Percentiles rank a stretch among this genome's conserved stretches.
These are phyloP conservation scores for Dynastes maya DNA, from an alignment of 2,888 invertebrate species.

Conservation along the genomic window DNA sequence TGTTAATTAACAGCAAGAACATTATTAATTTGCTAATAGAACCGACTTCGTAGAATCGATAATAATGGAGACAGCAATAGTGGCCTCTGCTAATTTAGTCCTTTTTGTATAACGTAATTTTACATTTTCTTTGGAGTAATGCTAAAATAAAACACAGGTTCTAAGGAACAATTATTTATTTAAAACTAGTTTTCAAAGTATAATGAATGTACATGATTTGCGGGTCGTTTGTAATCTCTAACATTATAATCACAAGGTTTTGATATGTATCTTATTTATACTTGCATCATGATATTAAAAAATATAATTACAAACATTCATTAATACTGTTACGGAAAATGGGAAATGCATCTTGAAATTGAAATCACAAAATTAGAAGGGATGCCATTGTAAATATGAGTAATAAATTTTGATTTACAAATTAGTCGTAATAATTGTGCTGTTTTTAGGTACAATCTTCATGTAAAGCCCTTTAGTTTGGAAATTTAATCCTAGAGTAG, in stretches of 20 bases:
- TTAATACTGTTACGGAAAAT: constrained; percentile 39
- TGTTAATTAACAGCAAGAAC: too few relatives aligned
- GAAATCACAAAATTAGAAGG: background rate
- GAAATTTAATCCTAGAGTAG: constrained; percentile 33
- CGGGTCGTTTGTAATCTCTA: constrained; percentile 34
- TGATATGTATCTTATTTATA: constrained; percentile 47
- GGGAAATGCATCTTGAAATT: constrained; percentile 4
- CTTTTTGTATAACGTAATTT: too few relatives aligned
- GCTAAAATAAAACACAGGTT: constrained; percentile 17
- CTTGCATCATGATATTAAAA: constrained; percentile 15
- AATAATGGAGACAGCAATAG: too few relatives aligned
- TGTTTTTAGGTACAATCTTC: background rate
- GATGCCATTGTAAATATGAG: background rate
- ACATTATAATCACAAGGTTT: constrained; percentile 48
- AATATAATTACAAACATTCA: constrained; percentile 43
- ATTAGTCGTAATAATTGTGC: background rate
- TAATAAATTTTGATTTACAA: background rate
- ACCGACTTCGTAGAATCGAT: too few relatives aligned
- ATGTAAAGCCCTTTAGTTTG: background rate
- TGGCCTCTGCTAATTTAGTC: too few relatives aligned
- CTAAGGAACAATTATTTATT: constrained; percentile 51
- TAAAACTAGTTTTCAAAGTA: constrained; percentile 48
- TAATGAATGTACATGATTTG: constrained; percentile 47
- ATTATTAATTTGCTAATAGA: too few relatives aligned
- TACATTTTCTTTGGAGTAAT: too few relatives aligned